Evolutionary conservation across 2,888 invertebrate species (phyloP).

Genomic region (Scaptomyza parva): DNA sequence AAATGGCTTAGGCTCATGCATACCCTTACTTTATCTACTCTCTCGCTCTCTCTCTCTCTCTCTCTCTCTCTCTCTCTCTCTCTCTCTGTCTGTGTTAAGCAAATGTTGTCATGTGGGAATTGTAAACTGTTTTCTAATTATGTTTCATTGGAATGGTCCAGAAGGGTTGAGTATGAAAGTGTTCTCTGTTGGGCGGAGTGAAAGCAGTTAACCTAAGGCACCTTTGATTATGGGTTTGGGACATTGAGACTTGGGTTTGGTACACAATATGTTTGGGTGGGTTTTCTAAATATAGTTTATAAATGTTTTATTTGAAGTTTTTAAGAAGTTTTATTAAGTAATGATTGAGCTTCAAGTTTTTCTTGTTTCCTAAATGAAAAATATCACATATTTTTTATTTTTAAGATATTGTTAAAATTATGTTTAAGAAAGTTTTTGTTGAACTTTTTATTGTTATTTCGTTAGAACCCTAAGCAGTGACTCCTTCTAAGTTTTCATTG

Average conservation of each 20-base stretch:
- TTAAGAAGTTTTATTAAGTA: not conserved
- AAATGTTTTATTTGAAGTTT: not conserved
- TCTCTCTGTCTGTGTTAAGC: conserved; percentile 19
- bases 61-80: not conserved
- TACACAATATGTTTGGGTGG: not conserved
- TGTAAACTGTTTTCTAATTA: conserved; percentile 39
- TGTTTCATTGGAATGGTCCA: conserved; percentile 5
- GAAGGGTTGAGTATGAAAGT: not conserved
- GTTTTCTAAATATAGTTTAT: too few species aligned
- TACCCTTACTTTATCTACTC: conserved; percentile 15
- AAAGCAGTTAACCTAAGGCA: not conserved
- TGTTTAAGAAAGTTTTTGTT: too few species aligned
- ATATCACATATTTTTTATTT: too few species aligned
- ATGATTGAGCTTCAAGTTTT: not conserved
- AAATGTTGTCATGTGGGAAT: conserved; percentile 27
- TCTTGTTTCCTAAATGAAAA: too few species aligned
- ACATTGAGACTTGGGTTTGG: not conserved
- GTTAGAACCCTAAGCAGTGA: too few species aligned
- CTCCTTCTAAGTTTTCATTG: too few species aligned
- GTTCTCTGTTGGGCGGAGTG: not conserved
- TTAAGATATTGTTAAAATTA: too few species aligned
- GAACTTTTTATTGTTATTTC: too few species aligned
- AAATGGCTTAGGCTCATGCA: conserved; percentile 38
- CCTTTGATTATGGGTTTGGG: not conserved
- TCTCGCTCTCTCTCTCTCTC: not conserved